Base-by-base conservation (phyloP, 1,140 invertebrate genomes). In the Andrena cerasifolii region DNA sequence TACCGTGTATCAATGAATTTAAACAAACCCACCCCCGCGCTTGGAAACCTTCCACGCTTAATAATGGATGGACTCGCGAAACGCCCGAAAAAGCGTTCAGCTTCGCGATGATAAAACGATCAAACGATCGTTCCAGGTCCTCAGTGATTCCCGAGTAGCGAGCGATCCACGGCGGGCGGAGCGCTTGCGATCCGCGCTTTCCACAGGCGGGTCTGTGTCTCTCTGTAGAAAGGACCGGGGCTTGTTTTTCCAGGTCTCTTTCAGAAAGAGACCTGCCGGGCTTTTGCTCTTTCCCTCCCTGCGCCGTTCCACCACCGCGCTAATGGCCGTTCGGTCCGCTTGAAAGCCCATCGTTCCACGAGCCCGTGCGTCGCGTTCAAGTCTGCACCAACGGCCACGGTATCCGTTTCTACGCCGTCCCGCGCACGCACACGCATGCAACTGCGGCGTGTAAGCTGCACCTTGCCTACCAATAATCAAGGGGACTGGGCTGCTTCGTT, bases 281-380 rank as follows among this genome's bases (percentile, higher is more conserved):
- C 66, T 73, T 74, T 79, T 49, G 70, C 77, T 79, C 70, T 73
- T 62, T 74, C 71, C 24, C 61, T 51, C 66, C 72, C 36, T 10
- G 4, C 36, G 36, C 3, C 47, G 24, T 75, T 71, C 66, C 47
- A n/a, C 49, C 49, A 47, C 49, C 49, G 47, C 65, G 53, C 78
- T 85, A 85, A 85, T 85, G 83, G 81, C 78, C 78, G 78, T 85
- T 85, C 78, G 73, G 78, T 72, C 24, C 71, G 73, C 65, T 68
- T 61, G 68, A 80, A 75, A 76, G 72, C 40, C 40, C 59, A 74
- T 79, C 77, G 77, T 74, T 74, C 54, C 18, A 56, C 18, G 63
- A 40, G 36, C 36, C n/a, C 43, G 4, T 40, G 40, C 54, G 40
- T 78, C n/a, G 51, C 68, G n/a, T n/a, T 10, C 3, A 10, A 73